Evolutionary conservation across 2,113 vertebrate species (phyloP).

Genomic region (Hoplias malabaricus): DNA sequence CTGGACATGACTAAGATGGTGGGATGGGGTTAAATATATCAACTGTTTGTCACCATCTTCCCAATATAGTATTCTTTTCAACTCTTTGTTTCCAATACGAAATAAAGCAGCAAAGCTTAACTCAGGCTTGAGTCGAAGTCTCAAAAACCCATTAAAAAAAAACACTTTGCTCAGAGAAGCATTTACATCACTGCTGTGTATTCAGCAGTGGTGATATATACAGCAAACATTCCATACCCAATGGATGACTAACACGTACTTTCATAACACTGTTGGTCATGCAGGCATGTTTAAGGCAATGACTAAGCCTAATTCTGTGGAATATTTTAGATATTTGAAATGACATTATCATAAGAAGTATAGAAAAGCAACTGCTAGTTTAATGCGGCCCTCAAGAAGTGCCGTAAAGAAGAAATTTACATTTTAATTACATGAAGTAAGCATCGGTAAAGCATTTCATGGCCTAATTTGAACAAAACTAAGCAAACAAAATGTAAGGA

Average conservation of each 20-base stretch:
- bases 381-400: neutral
- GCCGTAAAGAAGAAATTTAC: neutral
- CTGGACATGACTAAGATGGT: too few relatives aligned
- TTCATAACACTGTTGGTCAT: neutral
- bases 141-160: neutral
- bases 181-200: neutral
- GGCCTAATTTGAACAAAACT: neutral
- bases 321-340: slow-evolving; percentile 20
- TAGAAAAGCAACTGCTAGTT: neutral
- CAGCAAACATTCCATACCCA: neutral
- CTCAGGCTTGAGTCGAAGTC: neutral
- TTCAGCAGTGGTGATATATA: neutral
- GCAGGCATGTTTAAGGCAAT: slow-evolving; percentile 1
- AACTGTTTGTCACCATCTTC: neutral
- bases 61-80: neutral
- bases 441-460: neutral
- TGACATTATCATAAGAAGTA: neutral
- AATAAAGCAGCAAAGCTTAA: neutral
- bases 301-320: slow-evolving; percentile 3
- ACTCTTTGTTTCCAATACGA: neutral
- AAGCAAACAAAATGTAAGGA: neutral
- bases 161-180: neutral
- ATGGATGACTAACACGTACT: slow-evolving; percentile 11
- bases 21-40: too few relatives aligned
- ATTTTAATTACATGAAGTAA: slow-evolving; percentile 20